phyloP scores from a whole-genome alignment of 2,113 vertebrate species.

The Syngnathus typhle region DNA sequence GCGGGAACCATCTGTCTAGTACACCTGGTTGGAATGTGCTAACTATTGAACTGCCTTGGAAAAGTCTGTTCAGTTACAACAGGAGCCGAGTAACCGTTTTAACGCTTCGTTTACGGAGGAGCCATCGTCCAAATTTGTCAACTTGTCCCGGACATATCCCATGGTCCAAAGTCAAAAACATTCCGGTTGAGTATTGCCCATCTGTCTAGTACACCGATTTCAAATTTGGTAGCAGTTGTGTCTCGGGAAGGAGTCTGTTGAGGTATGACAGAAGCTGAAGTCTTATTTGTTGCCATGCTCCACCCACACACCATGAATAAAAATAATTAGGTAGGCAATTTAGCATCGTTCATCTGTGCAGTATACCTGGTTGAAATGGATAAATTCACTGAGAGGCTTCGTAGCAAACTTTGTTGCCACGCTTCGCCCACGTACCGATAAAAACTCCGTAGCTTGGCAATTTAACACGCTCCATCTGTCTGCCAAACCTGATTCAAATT shows the following conservation, averaged over 20 bases:
- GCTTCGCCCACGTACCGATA: background rate
- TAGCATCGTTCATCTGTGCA: background rate
- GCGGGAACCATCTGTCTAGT: background rate
- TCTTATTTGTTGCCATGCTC: background rate
- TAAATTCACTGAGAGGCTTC: background rate
- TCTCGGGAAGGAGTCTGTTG: background rate
- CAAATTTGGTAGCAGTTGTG: background rate
- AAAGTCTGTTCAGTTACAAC: background rate
- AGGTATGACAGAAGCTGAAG: background rate
- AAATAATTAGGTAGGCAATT: background rate
- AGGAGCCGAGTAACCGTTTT: background rate
- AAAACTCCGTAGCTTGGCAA: background rate
- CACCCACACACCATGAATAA: background rate
- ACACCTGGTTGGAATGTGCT: background rate
- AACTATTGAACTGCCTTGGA: background rate
- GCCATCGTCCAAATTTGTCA: background rate
- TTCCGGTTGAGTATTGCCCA: background rate
- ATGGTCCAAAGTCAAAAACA: background rate
- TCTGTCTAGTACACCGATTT: background rate
- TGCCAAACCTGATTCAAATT: background rate
- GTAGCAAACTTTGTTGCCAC: background rate
- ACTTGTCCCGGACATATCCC: background rate
- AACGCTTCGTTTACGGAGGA: background rate
- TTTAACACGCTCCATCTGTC: background rate
- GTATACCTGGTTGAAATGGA: background rate